Base-by-base conservation (phyloP, 2,113 vertebrate genomes). In the Sterrhoptilus dennistouni region DNA sequence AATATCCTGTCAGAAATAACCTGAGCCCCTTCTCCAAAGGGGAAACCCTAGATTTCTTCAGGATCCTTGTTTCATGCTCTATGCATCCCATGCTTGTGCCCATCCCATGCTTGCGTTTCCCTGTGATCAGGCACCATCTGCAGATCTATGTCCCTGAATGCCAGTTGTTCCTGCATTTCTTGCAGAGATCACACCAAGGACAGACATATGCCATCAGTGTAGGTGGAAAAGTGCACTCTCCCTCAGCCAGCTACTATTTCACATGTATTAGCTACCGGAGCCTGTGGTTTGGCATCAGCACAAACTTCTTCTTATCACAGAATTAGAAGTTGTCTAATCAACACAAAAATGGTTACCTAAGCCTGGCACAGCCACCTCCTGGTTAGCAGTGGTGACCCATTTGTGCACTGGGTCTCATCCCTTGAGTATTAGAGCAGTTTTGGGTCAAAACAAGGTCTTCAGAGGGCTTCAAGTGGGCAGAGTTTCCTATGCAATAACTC, bases 241-340 rank as follows among this genome's bases (percentile, higher is more conserved):
- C 63, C 66, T 87, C 66, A 85, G 70, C 40, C 84, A 85, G 82
- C 78, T 91, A 68, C 63, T 79, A 15, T 94, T 90, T 94, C 92
- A 71, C 4, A 5, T 47, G 47, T 56, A 20, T 91, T 64, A 87
- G 80, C 60, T 56, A 45, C 75, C 0, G 11, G 84, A 94, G 90
- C 65, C 90, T 93, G 92, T 95, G 92, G 94, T 76, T 96, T 94
- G 88, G 66, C 90, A 88, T 86, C 83, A 88, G 88, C 85, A 77
- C 75, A 83, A 94, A 50, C 59, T 35, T 69, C 57, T 60, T 56
- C 42, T 53, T 88, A 49, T 57, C 57, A 36, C 66, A 87, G 81
- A 29, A 60, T 49, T 71, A 72, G 54, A 66, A 65, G 23, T 19
- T 82, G 31, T 64, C 87, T 79, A 24, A 69, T 85, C 64, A 53